Evolutionary conservation across 2,113 vertebrate genomes (phyloP).

Genomic region (Phyllostomus hastatus): DNA sequence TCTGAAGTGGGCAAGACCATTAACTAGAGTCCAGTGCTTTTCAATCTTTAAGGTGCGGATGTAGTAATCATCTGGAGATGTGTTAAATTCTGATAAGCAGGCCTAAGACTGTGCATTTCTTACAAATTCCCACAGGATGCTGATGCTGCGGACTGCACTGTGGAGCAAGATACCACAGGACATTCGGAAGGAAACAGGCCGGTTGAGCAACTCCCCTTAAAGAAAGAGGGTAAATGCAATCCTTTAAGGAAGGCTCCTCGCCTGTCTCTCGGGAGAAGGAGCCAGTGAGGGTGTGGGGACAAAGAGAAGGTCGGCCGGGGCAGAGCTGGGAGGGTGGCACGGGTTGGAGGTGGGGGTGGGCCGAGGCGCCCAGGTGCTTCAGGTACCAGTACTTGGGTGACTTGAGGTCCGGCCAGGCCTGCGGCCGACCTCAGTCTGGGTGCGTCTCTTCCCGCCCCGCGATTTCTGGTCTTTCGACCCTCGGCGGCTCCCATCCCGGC

Average conservation of each 20-base stretch:
- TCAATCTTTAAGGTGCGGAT: neutral
- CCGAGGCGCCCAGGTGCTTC: neutral
- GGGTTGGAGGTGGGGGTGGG: neutral
- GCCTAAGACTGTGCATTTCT: neutral
- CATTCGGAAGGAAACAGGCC: neutral
- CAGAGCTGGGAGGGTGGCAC: fast-evolving
- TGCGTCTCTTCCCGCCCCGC: neutral
- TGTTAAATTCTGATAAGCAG: neutral
- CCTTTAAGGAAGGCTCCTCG: neutral
- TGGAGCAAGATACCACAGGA: neutral
- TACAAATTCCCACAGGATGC: neutral
- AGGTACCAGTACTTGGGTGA: neutral
- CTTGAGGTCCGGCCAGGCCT: neutral
- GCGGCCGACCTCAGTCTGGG: neutral
- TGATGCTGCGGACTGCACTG: neutral
- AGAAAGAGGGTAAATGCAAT: neutral
- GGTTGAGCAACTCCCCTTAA: neutral
- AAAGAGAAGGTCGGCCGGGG: neutral
- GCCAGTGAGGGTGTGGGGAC: neutral
- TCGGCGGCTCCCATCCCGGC: conserved; percentile 61
- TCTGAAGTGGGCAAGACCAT: neutral
- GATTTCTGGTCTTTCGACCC: conserved; percentile 42
- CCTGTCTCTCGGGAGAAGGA: no score
- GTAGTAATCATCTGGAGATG: neutral
- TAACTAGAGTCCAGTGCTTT: neutral